Base-by-base conservation (phyloP, 2,797 vertebrate genomes). In the Glossophaga mutica region DNA sequence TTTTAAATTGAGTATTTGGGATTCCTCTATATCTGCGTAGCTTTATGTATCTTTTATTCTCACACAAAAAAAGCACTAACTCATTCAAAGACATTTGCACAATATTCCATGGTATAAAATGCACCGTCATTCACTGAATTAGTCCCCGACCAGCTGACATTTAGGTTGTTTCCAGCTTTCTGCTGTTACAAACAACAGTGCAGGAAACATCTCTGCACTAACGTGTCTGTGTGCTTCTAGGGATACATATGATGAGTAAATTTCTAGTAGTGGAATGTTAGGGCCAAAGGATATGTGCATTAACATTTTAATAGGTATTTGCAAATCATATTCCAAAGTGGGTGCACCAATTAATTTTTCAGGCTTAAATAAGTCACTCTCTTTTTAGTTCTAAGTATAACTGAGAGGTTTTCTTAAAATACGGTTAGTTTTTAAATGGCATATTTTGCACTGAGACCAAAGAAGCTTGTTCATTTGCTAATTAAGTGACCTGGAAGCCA, bases 381-480 rank as follows among this genome's bases (percentile, higher is more conserved):
- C 48, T 93, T 81, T 67, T 44, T 84, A 84, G 26, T 50, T 74
- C 62, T 59, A 65, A 90, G 15, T 65, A 70, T 24, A 78, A 48
- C 44, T 65, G 34, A 70, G n/a, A 18, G 9, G 91, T 92, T 76
- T 71, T 65, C 52, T 94, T 87, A 78, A 90, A 94, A 82, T 52
- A 21, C 21, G 79, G 52, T 95, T 85, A 42, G 52, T 57, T 95
- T 96, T 94, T 78, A 82, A 93, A 71, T 8, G 95, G 29, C 29
- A 26, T 79, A 55, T 95, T 78, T 94, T 44, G 52, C 46, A 70
- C 21, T 50, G 70, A 81, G 48, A 89, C 52, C 57, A 76, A 84
- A 81, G 62, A 73, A 55, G 59, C 24, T 62, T 84, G 29, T 94
- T 93, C 67, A 44, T 92, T 76, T 94, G 48, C 67, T 93, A 87